Evolutionary conservation across 1,140 invertebrate genomes (phyloP).

Genomic region (Trypoxylus dichotomus): DNA sequence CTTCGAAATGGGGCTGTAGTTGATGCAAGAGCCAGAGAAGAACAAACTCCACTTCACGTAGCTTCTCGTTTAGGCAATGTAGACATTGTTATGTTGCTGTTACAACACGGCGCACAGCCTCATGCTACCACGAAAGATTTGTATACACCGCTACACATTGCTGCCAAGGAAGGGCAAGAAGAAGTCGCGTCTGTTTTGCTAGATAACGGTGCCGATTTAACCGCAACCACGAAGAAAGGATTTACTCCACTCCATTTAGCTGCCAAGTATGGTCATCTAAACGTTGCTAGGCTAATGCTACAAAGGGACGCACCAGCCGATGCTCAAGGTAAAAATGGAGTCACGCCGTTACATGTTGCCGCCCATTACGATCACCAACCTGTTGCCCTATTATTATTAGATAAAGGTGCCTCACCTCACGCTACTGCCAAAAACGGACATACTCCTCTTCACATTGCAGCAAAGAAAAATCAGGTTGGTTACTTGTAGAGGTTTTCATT

Average conservation of each 20-base stretch:
- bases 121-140: slow-evolving; percentile 89
- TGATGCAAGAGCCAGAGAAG: slow-evolving; percentile 90
- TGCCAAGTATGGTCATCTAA: slow-evolving; percentile 95
- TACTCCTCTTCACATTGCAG: slow-evolving; percentile 96
- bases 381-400: slow-evolving; percentile 86
- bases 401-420: slow-evolving; percentile 94
- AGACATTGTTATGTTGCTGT: slow-evolving; percentile 87
- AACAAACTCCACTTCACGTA: slow-evolving; percentile 93
- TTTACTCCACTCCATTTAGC: slow-evolving; percentile 97
- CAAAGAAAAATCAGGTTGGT: slow-evolving; percentile 91
- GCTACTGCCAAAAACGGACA: slow-evolving; percentile 97
- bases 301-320: slow-evolving; percentile 87
- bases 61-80: slow-evolving; percentile 89
- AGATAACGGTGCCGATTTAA: slow-evolving; percentile 90
- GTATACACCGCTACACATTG: slow-evolving; percentile 97
- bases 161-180: slow-evolving; percentile 94
- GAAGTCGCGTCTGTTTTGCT: slow-evolving; percentile 88
- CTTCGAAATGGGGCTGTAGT: slow-evolving; percentile 90
- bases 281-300: slow-evolving; percentile 86
- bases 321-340: slow-evolving; percentile 95
- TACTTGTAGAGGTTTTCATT: not conserved
- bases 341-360: slow-evolving; percentile 96
- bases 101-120: slow-evolving; percentile 87
- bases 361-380: slow-evolving; percentile 97
- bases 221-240: slow-evolving; percentile 92